These are phyloP conservation scores for Chondrilla cf. caribensis DNA, from an alignment of 37 sponge, comb jelly and placozoan species.

Conservation along the genomic window DNA sequence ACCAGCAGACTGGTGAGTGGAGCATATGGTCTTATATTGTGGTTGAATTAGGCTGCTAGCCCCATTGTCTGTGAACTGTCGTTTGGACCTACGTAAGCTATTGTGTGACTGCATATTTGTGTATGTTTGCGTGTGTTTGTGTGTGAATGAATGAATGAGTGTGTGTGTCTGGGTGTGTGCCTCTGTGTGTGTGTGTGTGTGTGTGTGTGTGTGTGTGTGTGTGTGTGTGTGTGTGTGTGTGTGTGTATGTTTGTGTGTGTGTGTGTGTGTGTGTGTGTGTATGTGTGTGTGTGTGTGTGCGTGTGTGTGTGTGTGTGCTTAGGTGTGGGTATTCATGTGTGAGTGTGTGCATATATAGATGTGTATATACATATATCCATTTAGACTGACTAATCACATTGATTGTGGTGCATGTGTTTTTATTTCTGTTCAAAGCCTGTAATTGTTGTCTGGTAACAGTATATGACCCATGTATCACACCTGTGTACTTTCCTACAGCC, in stretches of 20 bases:
- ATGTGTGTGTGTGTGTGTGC: conserved; percentile 25
- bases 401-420: too few relatives aligned
- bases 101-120: background rate
- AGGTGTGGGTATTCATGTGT: background rate
- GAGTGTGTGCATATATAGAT: conserved; percentile 2
- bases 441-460: too few relatives aligned
- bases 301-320: conserved; percentile 23
- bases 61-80: background rate
- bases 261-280: conserved; percentile 8
- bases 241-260: background rate
- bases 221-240: background rate
- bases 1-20: conserved; percentile 68
- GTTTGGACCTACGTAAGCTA: background rate
- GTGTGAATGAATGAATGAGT: too few relatives aligned
- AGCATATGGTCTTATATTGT: background rate
- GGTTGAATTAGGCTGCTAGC: background rate
- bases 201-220: background rate
- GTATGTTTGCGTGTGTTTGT: too few relatives aligned
- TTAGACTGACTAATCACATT: too few relatives aligned
- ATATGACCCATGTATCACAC: too few relatives aligned
- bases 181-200: background rate
- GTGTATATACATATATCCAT: background rate
- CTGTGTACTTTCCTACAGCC: too few relatives aligned
- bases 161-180: background rate
- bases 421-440: too few relatives aligned